Conservation (phyloP, 2,888 invertebrate species). For the Campaea margaritaria region DNA sequence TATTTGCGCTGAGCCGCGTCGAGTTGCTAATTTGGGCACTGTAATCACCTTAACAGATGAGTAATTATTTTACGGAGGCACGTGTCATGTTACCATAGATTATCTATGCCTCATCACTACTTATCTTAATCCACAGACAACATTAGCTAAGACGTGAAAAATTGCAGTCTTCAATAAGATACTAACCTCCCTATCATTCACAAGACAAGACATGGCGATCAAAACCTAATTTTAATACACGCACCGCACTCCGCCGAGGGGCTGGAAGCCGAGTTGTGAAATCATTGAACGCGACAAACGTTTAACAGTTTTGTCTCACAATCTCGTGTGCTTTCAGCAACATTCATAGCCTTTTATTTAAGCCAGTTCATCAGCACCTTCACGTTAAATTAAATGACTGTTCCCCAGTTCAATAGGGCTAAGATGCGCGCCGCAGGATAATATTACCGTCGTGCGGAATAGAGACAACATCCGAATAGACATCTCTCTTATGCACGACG, state of each 20-base stretch:
- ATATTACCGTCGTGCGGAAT: too few species aligned
- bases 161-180: constrained; percentile 83
- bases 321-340: constrained; percentile 17
- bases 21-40: too few species aligned
- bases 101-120: constrained; percentile 42
- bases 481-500: too few species aligned
- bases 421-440: too few species aligned
- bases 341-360: constrained; percentile 1
- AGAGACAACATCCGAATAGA: too few species aligned
- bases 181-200: constrained; percentile 66
- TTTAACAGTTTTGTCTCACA: constrained; percentile 6
- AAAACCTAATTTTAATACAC: constrained; percentile 40
- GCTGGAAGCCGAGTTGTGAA: not conserved
- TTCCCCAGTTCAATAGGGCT: too few species aligned
- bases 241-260: constrained; percentile 1
- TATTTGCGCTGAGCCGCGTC: too few species aligned
- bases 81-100: too few species aligned
- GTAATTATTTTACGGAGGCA: too few species aligned
- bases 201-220: constrained; percentile 76
- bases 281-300: constrained; percentile 5
- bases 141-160: constrained; percentile 76
- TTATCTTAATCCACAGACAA: constrained; percentile 68
- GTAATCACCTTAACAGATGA: too few species aligned
- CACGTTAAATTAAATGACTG: too few species aligned
- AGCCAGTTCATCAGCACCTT: too few species aligned